A percentile compares a stretch with the other conserved stretches of the same genome.
These are phyloP conservation scores for Azemiops feae DNA, from an alignment of 2,113 vertebrate species.

Conservation along the genomic window DNA sequence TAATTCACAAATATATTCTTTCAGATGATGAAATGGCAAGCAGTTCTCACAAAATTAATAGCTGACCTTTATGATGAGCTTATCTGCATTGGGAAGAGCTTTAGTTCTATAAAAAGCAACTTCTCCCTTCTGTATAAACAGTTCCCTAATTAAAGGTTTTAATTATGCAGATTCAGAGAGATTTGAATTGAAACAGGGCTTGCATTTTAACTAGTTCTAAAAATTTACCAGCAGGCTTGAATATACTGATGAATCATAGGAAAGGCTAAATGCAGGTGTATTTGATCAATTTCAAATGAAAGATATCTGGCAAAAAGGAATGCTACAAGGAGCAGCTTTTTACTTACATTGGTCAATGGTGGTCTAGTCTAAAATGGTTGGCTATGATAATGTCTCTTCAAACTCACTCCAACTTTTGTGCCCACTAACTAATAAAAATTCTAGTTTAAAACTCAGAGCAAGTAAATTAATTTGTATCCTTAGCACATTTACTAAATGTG, in stretches of 20 bases:
- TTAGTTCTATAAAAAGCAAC: slow-evolving; percentile 10
- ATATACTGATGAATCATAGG: not conserved
- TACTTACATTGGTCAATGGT: not conserved
- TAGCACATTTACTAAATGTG: not conserved
- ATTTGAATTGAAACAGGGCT: not conserved
- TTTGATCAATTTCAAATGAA: not conserved
- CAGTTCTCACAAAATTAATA: slow-evolving; percentile 1
- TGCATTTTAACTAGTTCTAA: not conserved
- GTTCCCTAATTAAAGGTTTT: not conserved
- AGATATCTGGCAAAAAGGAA: not conserved
- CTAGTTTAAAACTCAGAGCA: not conserved
- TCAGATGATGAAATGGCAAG: slow-evolving; percentile 8
- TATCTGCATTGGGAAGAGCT: not conserved
- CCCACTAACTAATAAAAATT: not conserved
- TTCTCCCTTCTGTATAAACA: not conserved
- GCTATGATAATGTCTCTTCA: not conserved
- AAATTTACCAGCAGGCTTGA: not conserved
- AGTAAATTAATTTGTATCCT: not conserved
- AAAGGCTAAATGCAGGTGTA: not conserved
- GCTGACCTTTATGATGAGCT: not conserved
- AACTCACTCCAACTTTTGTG: not conserved
- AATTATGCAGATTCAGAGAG: not conserved
- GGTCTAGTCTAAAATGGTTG: not conserved
- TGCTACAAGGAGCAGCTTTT: not conserved
- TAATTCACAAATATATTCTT: not conserved